These are phyloP conservation scores for Hedya salicella DNA, from an alignment of 2,888 invertebrate genomes.

Conservation along the genomic window DNA sequence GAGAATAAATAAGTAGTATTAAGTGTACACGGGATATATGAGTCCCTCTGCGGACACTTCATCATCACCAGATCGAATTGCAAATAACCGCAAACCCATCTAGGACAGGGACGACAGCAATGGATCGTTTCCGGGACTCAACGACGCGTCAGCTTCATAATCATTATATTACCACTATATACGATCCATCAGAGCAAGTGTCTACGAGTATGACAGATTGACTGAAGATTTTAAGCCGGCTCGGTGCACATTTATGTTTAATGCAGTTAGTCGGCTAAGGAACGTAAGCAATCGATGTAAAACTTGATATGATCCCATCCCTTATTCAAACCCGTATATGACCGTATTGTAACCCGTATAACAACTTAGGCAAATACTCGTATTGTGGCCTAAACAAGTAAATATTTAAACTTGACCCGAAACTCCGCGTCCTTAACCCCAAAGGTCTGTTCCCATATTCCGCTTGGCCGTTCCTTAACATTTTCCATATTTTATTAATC, in stretches of 20 bases:
- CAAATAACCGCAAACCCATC: slow-evolving; percentile 70
- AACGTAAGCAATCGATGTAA: neutral
- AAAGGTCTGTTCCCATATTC: slow-evolving; percentile 15
- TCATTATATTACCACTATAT: slow-evolving; percentile 52
- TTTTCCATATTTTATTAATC: too few relatives aligned
- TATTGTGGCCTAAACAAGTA: slow-evolving; percentile 13
- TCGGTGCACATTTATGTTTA: slow-evolving; percentile 9
- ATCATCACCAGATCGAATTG: slow-evolving; percentile 69
- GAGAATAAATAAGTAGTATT: too few relatives aligned
- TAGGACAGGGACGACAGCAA: slow-evolving; percentile 66
- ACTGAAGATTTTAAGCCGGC: slow-evolving; percentile 14
- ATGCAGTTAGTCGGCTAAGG: slow-evolving; percentile 4
- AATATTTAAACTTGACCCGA: slow-evolving; percentile 11
- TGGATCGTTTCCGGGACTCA: slow-evolving; percentile 77
- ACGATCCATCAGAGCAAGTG: slow-evolving; percentile 36
- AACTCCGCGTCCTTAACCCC: slow-evolving; percentile 3
- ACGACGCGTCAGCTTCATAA: slow-evolving; percentile 59
- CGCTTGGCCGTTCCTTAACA: slow-evolving; percentile 32
- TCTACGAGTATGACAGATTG: slow-evolving; percentile 4
- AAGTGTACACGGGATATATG: slow-evolving; percentile 21
- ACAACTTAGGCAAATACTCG: neutral
- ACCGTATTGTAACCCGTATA: neutral
- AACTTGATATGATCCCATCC: neutral
- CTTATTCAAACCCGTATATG: slow-evolving; percentile 2
- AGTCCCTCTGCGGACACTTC: slow-evolving; percentile 65